A percentile compares a stretch with the other conserved stretches of the same genome.
phyloP scores from a whole-genome alignment of 2,888 invertebrate genomes.

The Rotaria sp. region DNA sequence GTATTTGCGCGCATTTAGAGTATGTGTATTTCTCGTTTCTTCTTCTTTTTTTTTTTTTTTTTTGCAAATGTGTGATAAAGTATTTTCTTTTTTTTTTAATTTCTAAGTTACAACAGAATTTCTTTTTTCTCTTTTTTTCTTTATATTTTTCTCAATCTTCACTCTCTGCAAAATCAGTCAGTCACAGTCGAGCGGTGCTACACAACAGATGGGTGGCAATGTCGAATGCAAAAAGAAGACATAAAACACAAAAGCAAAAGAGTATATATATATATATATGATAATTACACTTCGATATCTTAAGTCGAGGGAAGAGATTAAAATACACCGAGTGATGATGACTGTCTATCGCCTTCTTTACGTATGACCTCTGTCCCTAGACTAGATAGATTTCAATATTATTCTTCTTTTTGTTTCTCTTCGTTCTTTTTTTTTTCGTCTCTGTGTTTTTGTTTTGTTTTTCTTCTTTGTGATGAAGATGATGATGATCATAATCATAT shows the following conservation, averaged over 20 bases:
- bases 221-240: neutral
- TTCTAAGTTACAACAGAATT: neutral
- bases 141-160: neutral
- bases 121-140: neutral
- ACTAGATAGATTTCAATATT: neutral
- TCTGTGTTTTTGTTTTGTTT: neutral
- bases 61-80: constrained; percentile 19
- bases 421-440: neutral
- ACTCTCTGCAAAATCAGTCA: constrained; percentile 3
- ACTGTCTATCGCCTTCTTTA: neutral
- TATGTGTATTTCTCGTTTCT: neutral
- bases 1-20: constrained; percentile 18
- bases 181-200: constrained; percentile 15
- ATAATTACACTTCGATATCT: neutral
- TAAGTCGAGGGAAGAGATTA: neutral
- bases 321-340: constrained; percentile 12
- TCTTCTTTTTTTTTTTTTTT: neutral
- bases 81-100: neutral
- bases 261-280: no score
- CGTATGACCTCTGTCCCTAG: neutral
- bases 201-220: neutral
- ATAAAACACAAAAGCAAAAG: neutral
- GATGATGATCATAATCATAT: constrained; percentile 9
- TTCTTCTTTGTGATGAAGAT: constrained; percentile 16
- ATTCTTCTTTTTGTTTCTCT: neutral